These are phyloP conservation scores for Melanotaenia maccullochi DNA, from an alignment of 2,797 vertebrate genomes.

Conservation along the genomic window DNA sequence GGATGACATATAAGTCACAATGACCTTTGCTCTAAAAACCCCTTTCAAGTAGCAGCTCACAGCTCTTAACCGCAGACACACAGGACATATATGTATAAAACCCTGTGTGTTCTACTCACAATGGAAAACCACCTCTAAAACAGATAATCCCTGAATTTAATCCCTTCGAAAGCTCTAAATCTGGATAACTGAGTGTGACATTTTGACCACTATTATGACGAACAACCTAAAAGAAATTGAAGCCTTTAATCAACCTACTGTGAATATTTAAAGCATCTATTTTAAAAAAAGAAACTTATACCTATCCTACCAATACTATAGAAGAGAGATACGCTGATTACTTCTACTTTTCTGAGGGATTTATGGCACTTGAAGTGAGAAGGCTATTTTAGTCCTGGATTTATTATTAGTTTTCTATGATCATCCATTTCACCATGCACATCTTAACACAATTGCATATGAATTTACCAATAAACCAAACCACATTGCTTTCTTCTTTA, in stretches of 20 bases:
- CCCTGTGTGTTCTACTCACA: conserved; percentile 32
- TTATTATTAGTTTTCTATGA: background rate
- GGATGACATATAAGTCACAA: background rate
- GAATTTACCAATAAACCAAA: no score
- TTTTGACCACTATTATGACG: conserved; percentile 36
- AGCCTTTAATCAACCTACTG: conserved; percentile 16
- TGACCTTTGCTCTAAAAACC: conserved; percentile 27
- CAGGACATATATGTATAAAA: conserved; percentile 17
- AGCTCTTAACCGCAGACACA: conserved; percentile 27
- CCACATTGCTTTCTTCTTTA: no score
- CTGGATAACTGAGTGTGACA: conserved; percentile 46
- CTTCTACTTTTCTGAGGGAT: background rate
- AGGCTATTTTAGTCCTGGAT: background rate
- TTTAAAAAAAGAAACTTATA: background rate
- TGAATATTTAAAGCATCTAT: background rate
- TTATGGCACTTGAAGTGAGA: conserved; percentile 1
- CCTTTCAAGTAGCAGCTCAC: conserved; percentile 29
- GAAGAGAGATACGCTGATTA: no score
- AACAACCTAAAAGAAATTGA: conserved; percentile 19
- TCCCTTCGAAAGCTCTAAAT: conserved; percentile 57
- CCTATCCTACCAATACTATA: no score
- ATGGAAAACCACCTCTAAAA: conserved; percentile 55
- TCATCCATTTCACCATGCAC: background rate
- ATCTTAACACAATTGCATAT: background rate
- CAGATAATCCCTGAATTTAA: conserved; percentile 66